Evolutionary conservation across 2,888 invertebrate genomes (phyloP).

Genomic region (Drosophila gaucha): DNA sequence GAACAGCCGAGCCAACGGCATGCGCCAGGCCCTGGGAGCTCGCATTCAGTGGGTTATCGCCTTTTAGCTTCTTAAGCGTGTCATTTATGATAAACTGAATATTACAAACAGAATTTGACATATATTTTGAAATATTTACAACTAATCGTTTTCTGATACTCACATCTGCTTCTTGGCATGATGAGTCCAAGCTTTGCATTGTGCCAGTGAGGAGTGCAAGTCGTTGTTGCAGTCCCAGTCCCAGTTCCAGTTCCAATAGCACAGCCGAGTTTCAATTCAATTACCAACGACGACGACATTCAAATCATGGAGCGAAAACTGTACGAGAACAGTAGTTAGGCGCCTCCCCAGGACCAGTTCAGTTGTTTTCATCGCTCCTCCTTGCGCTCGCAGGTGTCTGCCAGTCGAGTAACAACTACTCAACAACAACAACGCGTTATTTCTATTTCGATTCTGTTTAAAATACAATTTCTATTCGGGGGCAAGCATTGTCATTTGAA

Average conservation of each 20-base stretch:
- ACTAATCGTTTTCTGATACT: conserved; percentile 70
- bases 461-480: conserved; percentile 26
- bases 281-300: conserved; percentile 80
- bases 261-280: conserved; percentile 61
- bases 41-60: conserved; percentile 74
- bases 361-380: conserved; percentile 67
- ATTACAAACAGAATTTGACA: conserved; percentile 13
- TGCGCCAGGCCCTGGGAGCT: conserved; percentile 59
- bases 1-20: conserved; percentile 64
- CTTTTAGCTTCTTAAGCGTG: conserved; percentile 84
- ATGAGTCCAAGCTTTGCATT: conserved; percentile 89
- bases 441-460: conserved; percentile 44
- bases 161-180: conserved; percentile 89
- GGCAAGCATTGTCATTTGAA: conserved; percentile 44
- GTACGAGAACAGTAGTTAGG: conserved; percentile 43
- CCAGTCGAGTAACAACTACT: conserved; percentile 65
- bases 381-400: conserved; percentile 72
- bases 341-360: conserved; percentile 65
- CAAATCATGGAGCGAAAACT: conserved; percentile 66
- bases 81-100: conserved; percentile 84
- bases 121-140: background rate
- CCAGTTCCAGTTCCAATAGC: conserved; percentile 52
- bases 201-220: conserved; percentile 84
- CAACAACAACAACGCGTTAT: conserved; percentile 44
- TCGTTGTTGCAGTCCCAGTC: conserved; percentile 54